These are phyloP conservation scores for Punctoribates punctum DNA, from an alignment of 2,888 invertebrate genomes.

Conservation along the genomic window DNA sequence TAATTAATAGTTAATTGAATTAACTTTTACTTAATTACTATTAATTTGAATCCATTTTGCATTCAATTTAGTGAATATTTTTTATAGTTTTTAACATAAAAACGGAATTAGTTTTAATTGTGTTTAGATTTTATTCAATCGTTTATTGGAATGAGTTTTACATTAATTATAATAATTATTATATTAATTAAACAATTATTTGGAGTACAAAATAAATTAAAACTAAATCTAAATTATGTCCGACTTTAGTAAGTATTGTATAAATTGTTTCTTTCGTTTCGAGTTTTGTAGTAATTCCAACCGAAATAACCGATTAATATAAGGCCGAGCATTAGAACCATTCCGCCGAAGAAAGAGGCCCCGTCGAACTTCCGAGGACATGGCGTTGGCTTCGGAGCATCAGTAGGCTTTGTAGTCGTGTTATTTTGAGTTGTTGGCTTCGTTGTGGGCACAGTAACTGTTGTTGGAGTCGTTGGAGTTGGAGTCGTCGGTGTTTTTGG, in stretches of 20 bases:
- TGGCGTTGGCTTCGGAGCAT: background rate
- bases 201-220: background rate
- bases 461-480: background rate
- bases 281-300: background rate
- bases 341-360: slow-evolving; percentile 38
- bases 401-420: background rate
- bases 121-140: background rate
- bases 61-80: background rate
- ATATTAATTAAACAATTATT: background rate
- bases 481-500: background rate
- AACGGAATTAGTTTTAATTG: no score
- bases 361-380: slow-evolving; percentile 27
- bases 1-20: background rate
- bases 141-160: background rate
- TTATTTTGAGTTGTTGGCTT: slow-evolving; percentile 22
- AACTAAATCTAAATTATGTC: background rate
- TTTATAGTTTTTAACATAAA: background rate
- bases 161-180: background rate
- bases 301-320: slow-evolving; percentile 2
- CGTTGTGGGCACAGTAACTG: background rate
- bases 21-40: background rate
- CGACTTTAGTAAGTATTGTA: slow-evolving; percentile 18
- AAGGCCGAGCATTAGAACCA: slow-evolving; percentile 25
- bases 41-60: background rate
- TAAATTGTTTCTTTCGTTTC: slow-evolving; percentile 9